These are phyloP conservation scores for Phalacrocorax brasilianus DNA, from an alignment of 2,113 vertebrate species.

Conservation along the genomic window DNA sequence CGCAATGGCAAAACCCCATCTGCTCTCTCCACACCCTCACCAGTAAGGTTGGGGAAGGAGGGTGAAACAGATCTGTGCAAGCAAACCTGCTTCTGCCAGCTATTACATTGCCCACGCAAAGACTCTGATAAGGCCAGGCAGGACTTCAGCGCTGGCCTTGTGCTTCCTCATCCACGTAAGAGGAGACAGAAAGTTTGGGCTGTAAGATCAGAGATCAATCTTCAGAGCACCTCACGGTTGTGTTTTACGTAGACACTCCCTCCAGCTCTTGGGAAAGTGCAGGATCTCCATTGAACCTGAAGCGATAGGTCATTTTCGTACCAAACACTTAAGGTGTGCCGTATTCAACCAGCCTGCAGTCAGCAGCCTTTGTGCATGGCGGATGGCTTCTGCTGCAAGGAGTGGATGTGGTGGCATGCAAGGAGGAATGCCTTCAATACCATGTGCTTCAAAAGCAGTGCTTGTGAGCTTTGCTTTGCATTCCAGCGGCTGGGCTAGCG, in stretches of 20 bases:
- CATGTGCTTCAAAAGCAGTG: background rate
- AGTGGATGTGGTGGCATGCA: background rate
- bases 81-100: background rate
- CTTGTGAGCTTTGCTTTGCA: accelerated
- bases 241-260: background rate
- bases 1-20: background rate
- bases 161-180: background rate
- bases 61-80: background rate
- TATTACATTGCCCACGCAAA: background rate
- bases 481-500: background rate
- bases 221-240: background rate
- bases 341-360: background rate
- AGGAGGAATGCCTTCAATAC: background rate
- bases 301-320: background rate
- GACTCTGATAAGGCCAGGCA: background rate
- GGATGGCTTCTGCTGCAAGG: background rate
- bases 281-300: background rate
- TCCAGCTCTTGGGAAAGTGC: background rate
- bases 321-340: background rate
- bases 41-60: background rate
- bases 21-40: background rate
- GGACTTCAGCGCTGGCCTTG: background rate
- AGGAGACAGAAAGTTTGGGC: background rate
- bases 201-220: background rate
- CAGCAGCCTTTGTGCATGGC: background rate